Evolutionary conservation across 64 coral and sea anemone genomes (phyloP), one percentile per base, ranked within the genome.

Genomic region (Acropora yongei): DNA sequence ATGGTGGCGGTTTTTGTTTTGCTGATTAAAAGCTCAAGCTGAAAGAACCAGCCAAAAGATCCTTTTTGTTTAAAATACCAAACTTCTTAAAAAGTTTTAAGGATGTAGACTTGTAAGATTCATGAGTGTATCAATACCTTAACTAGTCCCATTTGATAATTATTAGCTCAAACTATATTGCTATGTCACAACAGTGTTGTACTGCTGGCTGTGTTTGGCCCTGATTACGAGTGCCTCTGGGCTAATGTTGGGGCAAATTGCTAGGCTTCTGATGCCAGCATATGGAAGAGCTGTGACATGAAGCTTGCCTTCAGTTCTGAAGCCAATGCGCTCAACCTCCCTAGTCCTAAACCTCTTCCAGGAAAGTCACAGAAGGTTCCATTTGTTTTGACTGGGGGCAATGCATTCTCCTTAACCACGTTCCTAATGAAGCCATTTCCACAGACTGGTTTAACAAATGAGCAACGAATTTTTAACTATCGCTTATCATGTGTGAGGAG

Each of bases 181-280:
- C 30, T 30, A 30, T 30, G 30, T 30, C 30, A 30, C 30, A 30
- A 30, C 30, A 30, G 30, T 30, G 30, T 30, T 30, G 30, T 30
- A 30, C 30, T 30, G 30, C 30, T 30, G 30, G 30, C 30, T 30
- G 30, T 30, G 30, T 30, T 30, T 30, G 30, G 30, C 30, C 30
- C 30, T 30, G 86, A 78, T 5, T 88, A 88, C 7, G 69, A 88
- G 49, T 88, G 86, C 9, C 86, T 77, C 8, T 88, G 86, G 73
- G 86, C 86, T 6, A 88, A 77, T 19, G 39, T 88, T 2, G 72
- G 73, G 8, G 30, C 86, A 76, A 88, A 77, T 76, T 47, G 86
- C 44, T 8, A 49, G 0, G 18, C 68, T 51, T 88, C 86, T 12
- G 86, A 88, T 76, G 86, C 47, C 0, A 40, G 1, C 1, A 76